phyloP scores from a whole-genome alignment of 1,140 invertebrate species.

The Wiebesia pumilae region DNA sequence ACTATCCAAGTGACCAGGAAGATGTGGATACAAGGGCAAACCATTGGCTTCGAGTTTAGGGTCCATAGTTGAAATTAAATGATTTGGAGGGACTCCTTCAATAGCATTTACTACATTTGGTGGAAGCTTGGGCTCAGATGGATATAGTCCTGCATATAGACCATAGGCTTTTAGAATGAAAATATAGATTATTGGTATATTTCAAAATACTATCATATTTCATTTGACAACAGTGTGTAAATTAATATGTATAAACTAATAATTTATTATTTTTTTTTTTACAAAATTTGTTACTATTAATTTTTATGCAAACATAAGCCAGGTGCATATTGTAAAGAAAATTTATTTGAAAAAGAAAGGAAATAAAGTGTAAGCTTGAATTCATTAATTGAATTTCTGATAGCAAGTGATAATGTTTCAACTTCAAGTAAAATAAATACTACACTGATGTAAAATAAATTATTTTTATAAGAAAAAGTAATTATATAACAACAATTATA shows the following conservation, averaged over 20 bases:
- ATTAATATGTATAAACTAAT: neutral
- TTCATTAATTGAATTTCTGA: too few relatives aligned
- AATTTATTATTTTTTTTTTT: too few relatives aligned
- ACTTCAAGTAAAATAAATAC: too few relatives aligned
- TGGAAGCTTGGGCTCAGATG: slow-evolving; percentile 90
- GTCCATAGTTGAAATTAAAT: slow-evolving; percentile 91
- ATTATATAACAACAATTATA: too few relatives aligned
- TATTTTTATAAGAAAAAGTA: too few relatives aligned
- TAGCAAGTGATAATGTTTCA: too few relatives aligned
- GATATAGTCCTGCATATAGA: slow-evolving; percentile 77
- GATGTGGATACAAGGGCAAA: slow-evolving; percentile 92
- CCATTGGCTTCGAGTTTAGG: slow-evolving; percentile 89
- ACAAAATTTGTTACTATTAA: too few relatives aligned
- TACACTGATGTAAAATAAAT: too few relatives aligned
- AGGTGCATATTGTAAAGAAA: too few relatives aligned
- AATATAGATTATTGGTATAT: neutral
- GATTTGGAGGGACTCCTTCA: slow-evolving; percentile 88
- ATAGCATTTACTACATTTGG: slow-evolving; percentile 92
- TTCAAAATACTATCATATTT: neutral
- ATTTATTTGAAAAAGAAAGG: too few relatives aligned
- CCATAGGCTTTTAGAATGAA: neutral
- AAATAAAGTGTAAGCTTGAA: too few relatives aligned
- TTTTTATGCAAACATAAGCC: too few relatives aligned
- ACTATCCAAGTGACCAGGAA: slow-evolving; percentile 92
- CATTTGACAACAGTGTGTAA: neutral